A percentile compares a stretch with the other conserved stretches of the same genome.
Conservation (phyloP, 2,888 invertebrate species). For the Suillia variegata region DNA sequence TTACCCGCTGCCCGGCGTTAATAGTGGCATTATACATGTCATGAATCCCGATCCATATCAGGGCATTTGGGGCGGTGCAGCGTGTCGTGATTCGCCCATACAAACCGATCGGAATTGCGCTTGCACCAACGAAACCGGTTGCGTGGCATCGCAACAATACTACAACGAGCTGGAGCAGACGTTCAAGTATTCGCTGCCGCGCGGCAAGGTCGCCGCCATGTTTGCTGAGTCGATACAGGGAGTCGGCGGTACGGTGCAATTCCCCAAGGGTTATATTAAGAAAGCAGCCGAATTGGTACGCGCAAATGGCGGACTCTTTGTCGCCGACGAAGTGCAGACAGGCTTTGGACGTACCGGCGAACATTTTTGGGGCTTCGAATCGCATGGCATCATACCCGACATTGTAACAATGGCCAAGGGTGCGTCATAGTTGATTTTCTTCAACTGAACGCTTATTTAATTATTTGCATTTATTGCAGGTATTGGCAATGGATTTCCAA, state of each 20-base stretch:
- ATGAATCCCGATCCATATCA: conserved; percentile 91
- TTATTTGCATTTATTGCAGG: too few species aligned
- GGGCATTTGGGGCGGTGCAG: conserved; percentile 88
- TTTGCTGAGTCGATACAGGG: conserved; percentile 97
- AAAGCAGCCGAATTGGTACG: conserved; percentile 79
- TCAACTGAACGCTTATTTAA: background rate
- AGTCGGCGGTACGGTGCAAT: conserved; percentile 92
- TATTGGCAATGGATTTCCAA: conserved; percentile 93
- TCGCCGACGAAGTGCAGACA: conserved; percentile 96
- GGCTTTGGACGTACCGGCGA: conserved; percentile 96
- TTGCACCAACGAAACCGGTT: conserved; percentile 66
- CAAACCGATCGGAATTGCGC: conserved; percentile 73
- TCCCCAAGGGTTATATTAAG: conserved; percentile 83
- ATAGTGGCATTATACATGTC: conserved; percentile 80
- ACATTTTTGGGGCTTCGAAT: conserved; percentile 95
- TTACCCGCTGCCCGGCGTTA: conserved; percentile 72
- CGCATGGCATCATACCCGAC: conserved; percentile 85
- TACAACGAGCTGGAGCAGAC: conserved; percentile 74
- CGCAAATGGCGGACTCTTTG: conserved; percentile 82
- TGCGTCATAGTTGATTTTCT: background rate
- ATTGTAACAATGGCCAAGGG: conserved; percentile 97
- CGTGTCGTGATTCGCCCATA: conserved; percentile 86
- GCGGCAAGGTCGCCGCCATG: conserved; percentile 82
- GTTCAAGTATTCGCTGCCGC: conserved; percentile 78
- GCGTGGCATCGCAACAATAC: conserved; percentile 79